phyloP scores from a whole-genome alignment of 2,888 invertebrate genomes.

The Arrhopalites spinosus region DNA sequence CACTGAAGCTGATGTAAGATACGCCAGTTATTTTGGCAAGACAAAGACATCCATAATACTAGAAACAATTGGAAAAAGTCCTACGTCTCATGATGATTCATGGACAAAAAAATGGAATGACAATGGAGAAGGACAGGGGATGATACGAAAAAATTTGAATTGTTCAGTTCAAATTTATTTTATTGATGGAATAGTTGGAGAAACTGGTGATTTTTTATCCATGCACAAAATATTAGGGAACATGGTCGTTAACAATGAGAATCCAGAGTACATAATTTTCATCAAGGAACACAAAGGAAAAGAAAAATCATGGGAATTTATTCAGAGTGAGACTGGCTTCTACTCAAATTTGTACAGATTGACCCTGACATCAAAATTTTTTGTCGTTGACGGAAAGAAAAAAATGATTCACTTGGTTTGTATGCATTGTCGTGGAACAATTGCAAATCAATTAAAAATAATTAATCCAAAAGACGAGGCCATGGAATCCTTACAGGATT shows the following conservation, averaged over 20 bases:
- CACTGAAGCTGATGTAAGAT: not conserved
- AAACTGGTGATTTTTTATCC: conserved; percentile 1
- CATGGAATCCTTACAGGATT: not conserved
- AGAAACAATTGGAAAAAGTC: not conserved
- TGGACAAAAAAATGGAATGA: not conserved
- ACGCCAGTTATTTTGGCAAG: conserved; percentile 4
- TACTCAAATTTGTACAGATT: conserved; percentile 25
- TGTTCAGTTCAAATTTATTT: conserved; percentile 25
- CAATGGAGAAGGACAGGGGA: no score
- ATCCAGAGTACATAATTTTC: conserved; percentile 20
- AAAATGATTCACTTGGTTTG: conserved; percentile 19
- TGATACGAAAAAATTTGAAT: not conserved
- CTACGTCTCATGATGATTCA: no score
- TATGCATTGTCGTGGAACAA: conserved; percentile 13
- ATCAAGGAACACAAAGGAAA: not conserved
- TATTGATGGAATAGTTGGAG: conserved; percentile 5
- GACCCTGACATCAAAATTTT: conserved; percentile 21
- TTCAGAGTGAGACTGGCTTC: conserved; percentile 17
- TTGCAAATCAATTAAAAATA: not conserved
- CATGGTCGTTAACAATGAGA: not conserved
- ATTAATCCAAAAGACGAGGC: not conserved
- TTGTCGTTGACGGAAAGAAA: conserved; percentile 7
- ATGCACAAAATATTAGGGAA: conserved; percentile 24
- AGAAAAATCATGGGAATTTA: not conserved
- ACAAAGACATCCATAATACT: not conserved